phyloP scores from a whole-genome alignment of 2,888 invertebrate genomes.

The Teleiodes luculella region DNA sequence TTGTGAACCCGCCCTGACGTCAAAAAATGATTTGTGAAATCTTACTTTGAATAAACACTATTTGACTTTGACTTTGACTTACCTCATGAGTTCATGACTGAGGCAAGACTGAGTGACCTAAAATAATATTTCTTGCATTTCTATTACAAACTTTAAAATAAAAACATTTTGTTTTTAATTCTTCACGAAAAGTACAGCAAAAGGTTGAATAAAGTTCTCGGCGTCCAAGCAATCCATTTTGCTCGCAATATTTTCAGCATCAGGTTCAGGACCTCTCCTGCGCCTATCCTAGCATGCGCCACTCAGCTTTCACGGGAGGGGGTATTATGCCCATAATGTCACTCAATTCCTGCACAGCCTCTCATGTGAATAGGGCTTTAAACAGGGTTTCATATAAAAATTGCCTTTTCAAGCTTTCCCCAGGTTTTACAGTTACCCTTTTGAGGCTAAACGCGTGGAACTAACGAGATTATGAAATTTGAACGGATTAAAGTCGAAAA shows the following conservation, averaged over 20 bases:
- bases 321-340: constrained; percentile 75
- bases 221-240: not conserved
- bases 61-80: no score
- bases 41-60: no score
- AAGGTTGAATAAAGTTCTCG: not conserved
- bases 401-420: constrained; percentile 48
- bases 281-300: constrained; percentile 58
- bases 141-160: no score
- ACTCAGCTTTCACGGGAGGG: constrained; percentile 64
- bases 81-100: no score
- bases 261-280: constrained; percentile 37
- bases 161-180: no score
- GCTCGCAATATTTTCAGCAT: constrained; percentile 33
- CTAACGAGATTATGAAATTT: constrained; percentile 65
- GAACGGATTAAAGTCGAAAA: constrained; percentile 35
- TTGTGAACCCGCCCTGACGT: no score
- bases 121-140: no score
- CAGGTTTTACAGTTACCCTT: constrained; percentile 71
- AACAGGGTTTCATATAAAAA: constrained; percentile 67
- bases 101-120: no score
- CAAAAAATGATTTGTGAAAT: no score
- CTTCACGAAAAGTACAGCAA: not conserved
- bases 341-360: constrained; percentile 71
- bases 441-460: constrained; percentile 70
- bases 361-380: constrained; percentile 58